Evolutionary conservation across 2,797 vertebrate genomes (phyloP), one percentile per base, ranked within the genome.

Genomic region (Phylloscopus collybita): DNA sequence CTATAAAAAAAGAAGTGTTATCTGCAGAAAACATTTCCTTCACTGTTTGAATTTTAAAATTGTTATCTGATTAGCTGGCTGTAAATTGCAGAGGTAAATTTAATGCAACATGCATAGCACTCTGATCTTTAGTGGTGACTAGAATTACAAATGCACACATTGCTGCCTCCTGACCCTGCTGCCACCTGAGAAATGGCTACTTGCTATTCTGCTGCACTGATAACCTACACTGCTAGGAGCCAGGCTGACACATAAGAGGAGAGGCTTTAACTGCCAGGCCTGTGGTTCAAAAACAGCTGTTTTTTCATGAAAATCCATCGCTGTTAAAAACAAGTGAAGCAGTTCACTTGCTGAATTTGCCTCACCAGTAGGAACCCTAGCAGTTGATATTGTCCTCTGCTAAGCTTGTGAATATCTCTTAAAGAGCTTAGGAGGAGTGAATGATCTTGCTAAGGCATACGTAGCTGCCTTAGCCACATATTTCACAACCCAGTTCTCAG

Each of bases 41-140:
- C 79, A 82, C 65, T 84, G 42, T 92, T 91, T 95, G 84, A 96
- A 88, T 70, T 95, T 92, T 75, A 88, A 94, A 92, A 92, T 36
- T 83, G 30, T 71, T 91, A 88, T 65, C 91, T 88, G 80, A 94
- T 94, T 78, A 91, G 36, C 44, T 86, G 16, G 13, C 76, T 93
- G 72, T 91, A 94, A 91, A 86, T 86, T 87, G 61, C 47, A 80
- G 75, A 90, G 72, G 79, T 90, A 92, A 92, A 91, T 83, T 75
- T 8, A 0, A 80, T 0, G 6, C 61, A 67, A 44, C 45, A 67
- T 5, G 4, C 57, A 62, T 20, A 74, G 40, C 47, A 61, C 69
- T 69, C 81, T 92, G 75, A 75, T 85, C 56, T 86, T 87, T 44
- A 80, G 61, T 71, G 80, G 54, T 51, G 86, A 75, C 83, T 80